phyloP scores from a whole-genome alignment of 35 echinoderm and acorn worm species.

The Stichopus chloronotus region DNA sequence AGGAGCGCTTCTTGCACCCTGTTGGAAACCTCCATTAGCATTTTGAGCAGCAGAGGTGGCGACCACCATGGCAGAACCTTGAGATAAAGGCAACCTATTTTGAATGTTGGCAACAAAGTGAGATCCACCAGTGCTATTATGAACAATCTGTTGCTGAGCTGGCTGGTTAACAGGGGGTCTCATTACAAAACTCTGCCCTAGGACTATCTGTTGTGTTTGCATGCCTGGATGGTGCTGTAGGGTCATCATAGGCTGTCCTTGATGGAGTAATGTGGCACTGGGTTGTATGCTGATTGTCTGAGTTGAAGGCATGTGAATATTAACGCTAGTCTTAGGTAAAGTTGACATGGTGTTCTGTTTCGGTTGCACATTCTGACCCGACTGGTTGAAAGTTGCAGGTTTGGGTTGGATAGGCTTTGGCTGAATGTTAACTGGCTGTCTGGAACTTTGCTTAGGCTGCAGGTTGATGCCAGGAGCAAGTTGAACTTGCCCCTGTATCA shows the following conservation, averaged over 20 bases:
- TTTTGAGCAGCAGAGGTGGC: constrained; percentile 12
- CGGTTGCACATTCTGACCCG: constrained; percentile 7
- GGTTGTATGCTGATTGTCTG: constrained; percentile 51
- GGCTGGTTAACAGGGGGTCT: constrained; percentile 56
- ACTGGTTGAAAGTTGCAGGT: constrained; percentile 32
- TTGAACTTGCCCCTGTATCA: constrained; percentile 46
- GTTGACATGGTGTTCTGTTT: not conserved
- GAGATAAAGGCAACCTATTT: constrained; percentile 27
- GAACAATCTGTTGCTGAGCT: constrained; percentile 22
- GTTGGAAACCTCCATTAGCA: constrained; percentile 34
- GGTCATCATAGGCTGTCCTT: constrained; percentile 36
- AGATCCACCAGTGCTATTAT: constrained; percentile 8
- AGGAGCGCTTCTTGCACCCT: constrained; percentile 1
- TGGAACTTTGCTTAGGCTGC: not conserved
- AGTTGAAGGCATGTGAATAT: constrained; percentile 28
- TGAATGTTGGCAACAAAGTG: constrained; percentile 58
- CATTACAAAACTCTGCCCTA: constrained; percentile 55
- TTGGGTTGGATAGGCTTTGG: constrained; percentile 65
- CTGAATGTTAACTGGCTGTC: constrained; percentile 60
- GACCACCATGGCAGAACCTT: constrained; percentile 45
- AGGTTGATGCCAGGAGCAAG: not conserved
- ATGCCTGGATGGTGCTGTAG: constrained; percentile 52
- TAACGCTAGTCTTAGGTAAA: constrained; percentile 19
- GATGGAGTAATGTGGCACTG: constrained; percentile 27
- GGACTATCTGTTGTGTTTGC: constrained; percentile 62